A percentile compares a stretch with the other conserved stretches of the same genome.
Conservation (phyloP, 2,888 invertebrate species). For the Melangyna quadrimaculata region DNA sequence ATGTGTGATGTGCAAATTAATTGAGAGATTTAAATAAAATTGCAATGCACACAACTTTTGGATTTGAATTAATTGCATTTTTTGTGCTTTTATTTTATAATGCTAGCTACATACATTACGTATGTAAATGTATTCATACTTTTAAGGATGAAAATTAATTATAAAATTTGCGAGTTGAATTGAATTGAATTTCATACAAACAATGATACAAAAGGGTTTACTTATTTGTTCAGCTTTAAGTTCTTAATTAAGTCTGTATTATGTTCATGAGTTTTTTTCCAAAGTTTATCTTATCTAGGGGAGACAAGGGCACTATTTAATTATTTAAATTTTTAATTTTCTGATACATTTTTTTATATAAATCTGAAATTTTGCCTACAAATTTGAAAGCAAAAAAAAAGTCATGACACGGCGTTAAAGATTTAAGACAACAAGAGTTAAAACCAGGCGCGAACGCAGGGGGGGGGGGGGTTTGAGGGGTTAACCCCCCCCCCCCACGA, state of each 20-base stretch:
- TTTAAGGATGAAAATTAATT: conserved; percentile 4
- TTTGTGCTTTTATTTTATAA: background rate
- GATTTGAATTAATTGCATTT: conserved; percentile 1
- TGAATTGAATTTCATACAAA: background rate
- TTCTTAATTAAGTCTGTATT: conserved; percentile 8
- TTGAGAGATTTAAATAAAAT: conserved; percentile 22
- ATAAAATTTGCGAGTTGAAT: background rate
- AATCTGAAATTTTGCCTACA: too few relatives aligned
- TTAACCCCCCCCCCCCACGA: too few relatives aligned
- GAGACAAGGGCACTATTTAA: background rate
- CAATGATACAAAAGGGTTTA: background rate
- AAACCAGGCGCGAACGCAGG: too few relatives aligned
- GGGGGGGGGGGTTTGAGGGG: too few relatives aligned
- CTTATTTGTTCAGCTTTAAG: background rate
- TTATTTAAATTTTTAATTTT: background rate
- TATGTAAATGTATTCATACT: background rate
- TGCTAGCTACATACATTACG: too few relatives aligned
- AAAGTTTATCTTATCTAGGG: background rate
- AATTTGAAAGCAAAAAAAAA: too few relatives aligned
- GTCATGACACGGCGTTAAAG: too few relatives aligned
- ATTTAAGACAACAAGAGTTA: too few relatives aligned
- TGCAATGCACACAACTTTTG: background rate
- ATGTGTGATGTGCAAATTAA: conserved; percentile 6
- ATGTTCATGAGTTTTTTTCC: background rate
- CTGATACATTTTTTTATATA: background rate